A percentile compares a stretch with the other conserved stretches of the same genome.
Conservation (phyloP, 2,113 vertebrate species). For the Mandrillus leucophaeus region DNA sequence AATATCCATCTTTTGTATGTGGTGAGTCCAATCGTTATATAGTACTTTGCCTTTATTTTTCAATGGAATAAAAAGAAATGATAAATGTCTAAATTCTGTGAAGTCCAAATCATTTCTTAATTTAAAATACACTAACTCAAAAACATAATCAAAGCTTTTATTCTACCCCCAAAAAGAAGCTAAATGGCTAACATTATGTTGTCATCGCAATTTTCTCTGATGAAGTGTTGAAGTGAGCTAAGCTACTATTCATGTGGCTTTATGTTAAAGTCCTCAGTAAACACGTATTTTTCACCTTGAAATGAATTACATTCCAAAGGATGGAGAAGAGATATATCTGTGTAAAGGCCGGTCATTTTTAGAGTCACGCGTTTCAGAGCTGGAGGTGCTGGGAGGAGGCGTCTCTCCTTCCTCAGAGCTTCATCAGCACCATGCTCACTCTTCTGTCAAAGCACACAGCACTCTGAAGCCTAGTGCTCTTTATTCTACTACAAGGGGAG, state of each 20-base stretch:
- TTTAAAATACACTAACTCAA: background rate
- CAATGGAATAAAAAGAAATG: background rate
- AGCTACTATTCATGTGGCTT: background rate
- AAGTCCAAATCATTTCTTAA: constrained; percentile 14
- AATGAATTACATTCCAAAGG: background rate
- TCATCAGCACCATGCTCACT: background rate
- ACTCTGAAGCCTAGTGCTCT: background rate
- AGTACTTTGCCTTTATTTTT: background rate
- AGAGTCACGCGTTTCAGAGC: background rate
- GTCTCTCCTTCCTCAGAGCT: rapidly evolving
- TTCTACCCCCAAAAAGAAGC: background rate
- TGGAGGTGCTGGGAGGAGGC: background rate
- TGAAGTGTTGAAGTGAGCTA: background rate
- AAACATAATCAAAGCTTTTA: background rate
- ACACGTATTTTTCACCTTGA: background rate
- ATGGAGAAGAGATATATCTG: background rate
- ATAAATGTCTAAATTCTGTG: background rate
- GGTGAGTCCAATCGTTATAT: background rate
- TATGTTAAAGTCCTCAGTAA: background rate
- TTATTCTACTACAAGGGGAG: background rate
- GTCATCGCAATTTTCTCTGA: background rate
- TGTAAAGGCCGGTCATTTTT: background rate
- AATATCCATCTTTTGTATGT: background rate
- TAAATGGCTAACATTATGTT: background rate
- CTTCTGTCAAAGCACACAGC: background rate